Evolutionary conservation across 2,797 vertebrate genomes (phyloP).

Genomic region (Darevskia nairensis): DNA sequence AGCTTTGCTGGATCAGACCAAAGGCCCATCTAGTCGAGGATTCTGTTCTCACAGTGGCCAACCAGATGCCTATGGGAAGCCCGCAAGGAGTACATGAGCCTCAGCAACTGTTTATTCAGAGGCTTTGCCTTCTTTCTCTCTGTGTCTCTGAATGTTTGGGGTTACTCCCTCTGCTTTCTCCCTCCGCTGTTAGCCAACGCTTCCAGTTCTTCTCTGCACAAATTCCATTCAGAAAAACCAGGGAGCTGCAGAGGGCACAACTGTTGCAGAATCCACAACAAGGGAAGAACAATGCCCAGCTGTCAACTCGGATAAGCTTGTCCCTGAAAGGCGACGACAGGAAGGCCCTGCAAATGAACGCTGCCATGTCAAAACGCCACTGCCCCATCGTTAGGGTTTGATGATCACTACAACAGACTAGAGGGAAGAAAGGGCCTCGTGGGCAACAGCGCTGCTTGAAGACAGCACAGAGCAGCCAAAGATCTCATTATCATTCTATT

Average conservation of each 20-base stretch:
- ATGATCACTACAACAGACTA: neutral
- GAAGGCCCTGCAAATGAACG: neutral
- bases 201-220: neutral
- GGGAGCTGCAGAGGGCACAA: neutral
- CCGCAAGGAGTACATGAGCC: too few relatives aligned
- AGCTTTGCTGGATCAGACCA: too few relatives aligned
- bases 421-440: neutral
- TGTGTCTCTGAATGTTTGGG: neutral
- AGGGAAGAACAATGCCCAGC: neutral
- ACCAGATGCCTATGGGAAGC: too few relatives aligned
- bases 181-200: fast-evolving
- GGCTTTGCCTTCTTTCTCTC: neutral
- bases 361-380: neutral
- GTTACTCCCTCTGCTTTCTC: fast-evolving
- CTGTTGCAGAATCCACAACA: neutral
- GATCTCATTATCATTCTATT: neutral
- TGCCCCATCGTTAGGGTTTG: neutral
- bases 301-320: slow-evolving; percentile 24
- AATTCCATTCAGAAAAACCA: slow-evolving; percentile 14
- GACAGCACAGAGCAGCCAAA: neutral
- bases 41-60: neutral
- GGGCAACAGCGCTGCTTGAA: too few relatives aligned
- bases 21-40: too few relatives aligned
- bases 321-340: neutral
- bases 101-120: too few relatives aligned